Conservation (phyloP, 2,113 vertebrate genomes). For the Thunnus maccoyii region DNA sequence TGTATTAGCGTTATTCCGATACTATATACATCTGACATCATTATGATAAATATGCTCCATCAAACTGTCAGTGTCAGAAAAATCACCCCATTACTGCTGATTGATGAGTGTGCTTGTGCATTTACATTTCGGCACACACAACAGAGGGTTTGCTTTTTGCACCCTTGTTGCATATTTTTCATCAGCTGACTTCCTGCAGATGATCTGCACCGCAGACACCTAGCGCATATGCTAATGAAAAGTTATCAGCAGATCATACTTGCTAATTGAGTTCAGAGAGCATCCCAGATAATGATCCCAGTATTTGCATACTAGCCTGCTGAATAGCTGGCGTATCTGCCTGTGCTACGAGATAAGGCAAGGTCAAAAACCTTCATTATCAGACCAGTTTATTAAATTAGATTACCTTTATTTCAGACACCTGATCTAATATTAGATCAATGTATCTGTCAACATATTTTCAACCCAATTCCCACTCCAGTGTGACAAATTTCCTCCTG, state of each 20-base stretch:
- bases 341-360: conserved; percentile 74
- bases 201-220: conserved; percentile 37
- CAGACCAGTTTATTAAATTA: conserved; percentile 74
- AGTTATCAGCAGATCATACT: conserved; percentile 81
- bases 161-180: neutral
- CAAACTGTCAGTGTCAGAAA: conserved; percentile 64
- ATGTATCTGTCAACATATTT: conserved; percentile 41
- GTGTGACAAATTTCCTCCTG: neutral
- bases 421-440: conserved; percentile 61
- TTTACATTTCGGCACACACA: conserved; percentile 43
- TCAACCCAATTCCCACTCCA: neutral
- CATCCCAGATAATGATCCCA: conserved; percentile 76
- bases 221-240: conserved; percentile 77
- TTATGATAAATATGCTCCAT: conserved; percentile 66
- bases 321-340: conserved; percentile 63
- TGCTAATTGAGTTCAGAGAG: conserved; percentile 85
- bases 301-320: conserved; percentile 75
- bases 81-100: conserved; percentile 64
- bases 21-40: conserved; percentile 44
- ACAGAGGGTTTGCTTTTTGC: conserved; percentile 14
- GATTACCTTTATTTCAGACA: conserved; percentile 62
- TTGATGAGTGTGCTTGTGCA: conserved; percentile 39
- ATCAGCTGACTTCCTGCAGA: conserved; percentile 27
- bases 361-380: conserved; percentile 75
- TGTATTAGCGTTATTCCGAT: conserved; percentile 35